These are phyloP conservation scores for Zootoca vivipara DNA, from an alignment of 2,113 vertebrate genomes.

Conservation along the genomic window DNA sequence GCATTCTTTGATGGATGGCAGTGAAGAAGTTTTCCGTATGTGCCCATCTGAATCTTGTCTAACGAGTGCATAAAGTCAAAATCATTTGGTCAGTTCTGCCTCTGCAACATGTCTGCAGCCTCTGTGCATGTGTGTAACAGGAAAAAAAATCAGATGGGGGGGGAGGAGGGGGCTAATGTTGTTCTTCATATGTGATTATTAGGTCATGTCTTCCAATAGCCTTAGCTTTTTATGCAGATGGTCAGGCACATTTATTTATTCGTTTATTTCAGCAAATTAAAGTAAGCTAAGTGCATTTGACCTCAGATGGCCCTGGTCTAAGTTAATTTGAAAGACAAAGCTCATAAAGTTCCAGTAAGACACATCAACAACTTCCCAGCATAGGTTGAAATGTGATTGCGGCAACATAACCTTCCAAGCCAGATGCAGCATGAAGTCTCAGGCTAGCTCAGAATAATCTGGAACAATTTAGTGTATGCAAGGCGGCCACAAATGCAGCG, in stretches of 20 bases:
- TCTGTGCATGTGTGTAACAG: neutral
- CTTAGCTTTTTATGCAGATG: constrained; percentile 65
- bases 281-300: constrained; percentile 66
- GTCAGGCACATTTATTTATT: constrained; percentile 67
- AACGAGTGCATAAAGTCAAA: neutral
- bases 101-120: constrained; percentile 24
- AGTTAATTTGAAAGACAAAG: constrained; percentile 73
- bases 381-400: constrained; percentile 53
- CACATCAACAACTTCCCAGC: constrained; percentile 65
- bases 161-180: constrained; percentile 12
- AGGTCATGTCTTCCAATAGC: constrained; percentile 65
- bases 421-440: constrained; percentile 51
- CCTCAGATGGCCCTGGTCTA: constrained; percentile 70
- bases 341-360: constrained; percentile 69
- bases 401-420: constrained; percentile 60
- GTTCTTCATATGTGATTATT: constrained; percentile 48
- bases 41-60: too few relatives aligned
- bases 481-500: neutral
- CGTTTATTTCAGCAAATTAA: constrained; percentile 75
- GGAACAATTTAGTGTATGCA: constrained; percentile 37
- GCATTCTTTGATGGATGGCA: neutral
- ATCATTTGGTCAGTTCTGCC: neutral
- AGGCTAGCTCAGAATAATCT: constrained; percentile 49
- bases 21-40: neutral
- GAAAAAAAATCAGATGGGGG: neutral